Evolutionary conservation across 2,113 vertebrate genomes (phyloP).

Genomic region (Strix aluco): DNA sequence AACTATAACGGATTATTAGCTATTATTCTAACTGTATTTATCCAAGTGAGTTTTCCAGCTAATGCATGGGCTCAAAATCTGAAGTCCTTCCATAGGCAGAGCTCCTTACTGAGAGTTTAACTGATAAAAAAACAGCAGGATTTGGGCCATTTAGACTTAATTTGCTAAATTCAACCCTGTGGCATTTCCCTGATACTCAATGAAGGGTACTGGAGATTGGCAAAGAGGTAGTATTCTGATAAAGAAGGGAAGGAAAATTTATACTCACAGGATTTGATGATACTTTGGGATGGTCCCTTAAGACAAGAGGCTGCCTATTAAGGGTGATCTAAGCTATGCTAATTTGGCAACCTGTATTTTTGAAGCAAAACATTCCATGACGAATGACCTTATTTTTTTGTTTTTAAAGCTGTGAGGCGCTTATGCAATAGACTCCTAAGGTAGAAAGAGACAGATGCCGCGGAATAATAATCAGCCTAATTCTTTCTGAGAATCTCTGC

Average conservation of each 20-base stretch:
- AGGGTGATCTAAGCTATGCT: constrained; percentile 53
- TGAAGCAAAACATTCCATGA: constrained; percentile 59
- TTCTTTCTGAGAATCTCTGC: constrained; percentile 22
- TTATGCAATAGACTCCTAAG: constrained; percentile 63
- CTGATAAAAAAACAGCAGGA: neutral
- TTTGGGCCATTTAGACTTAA: constrained; percentile 25
- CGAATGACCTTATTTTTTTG: constrained; percentile 66
- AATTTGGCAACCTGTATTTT: constrained; percentile 56
- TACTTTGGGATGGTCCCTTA: constrained; percentile 25
- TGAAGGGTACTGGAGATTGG: neutral
- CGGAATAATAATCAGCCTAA: constrained; percentile 52
- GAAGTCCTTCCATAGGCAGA: neutral
- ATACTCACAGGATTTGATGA: neutral
- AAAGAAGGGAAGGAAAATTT: neutral
- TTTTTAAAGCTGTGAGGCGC: constrained; percentile 48
- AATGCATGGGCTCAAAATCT: neutral
- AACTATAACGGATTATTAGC: neutral
- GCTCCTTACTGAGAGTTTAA: neutral
- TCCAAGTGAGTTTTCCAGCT: neutral
- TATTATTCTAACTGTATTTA: constrained; percentile 11
- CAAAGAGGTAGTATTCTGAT: neutral
- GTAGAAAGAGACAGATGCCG: constrained; percentile 44
- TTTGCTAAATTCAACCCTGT: constrained; percentile 22
- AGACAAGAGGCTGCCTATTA: constrained; percentile 23
- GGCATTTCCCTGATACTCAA: neutral